Conservation (phyloP, 2,888 invertebrate species). For the Ashinkailepas kermadecensis region DNA sequence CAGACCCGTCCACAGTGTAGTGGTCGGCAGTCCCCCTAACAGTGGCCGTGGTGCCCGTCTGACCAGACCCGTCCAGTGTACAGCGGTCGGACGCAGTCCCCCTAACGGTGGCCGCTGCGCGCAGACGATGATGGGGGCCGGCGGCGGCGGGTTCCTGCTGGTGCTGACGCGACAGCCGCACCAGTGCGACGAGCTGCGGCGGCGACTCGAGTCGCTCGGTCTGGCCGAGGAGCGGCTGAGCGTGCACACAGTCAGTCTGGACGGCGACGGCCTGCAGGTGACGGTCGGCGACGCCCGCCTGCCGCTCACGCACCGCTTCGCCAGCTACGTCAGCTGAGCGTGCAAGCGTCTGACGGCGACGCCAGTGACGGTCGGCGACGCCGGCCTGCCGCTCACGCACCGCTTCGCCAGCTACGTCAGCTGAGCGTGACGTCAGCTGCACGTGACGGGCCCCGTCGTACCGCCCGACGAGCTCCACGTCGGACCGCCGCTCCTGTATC, state of each 20-base stretch:
- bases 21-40: no score
- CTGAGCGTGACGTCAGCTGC: no score
- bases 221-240: constrained; percentile 23
- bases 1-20: no score
- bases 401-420: not conserved
- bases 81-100: not conserved
- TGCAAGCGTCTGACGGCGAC: constrained; percentile 24
- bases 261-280: constrained; percentile 34
- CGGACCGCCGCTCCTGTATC: no score
- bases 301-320: not conserved
- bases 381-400: not conserved
- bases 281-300: constrained; percentile 35
- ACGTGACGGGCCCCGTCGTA: no score
- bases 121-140: constrained; percentile 42
- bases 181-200: not conserved
- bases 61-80: no score
- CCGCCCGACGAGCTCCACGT: no score
- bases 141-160: constrained; percentile 45
- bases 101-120: not conserved
- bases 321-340: not conserved
- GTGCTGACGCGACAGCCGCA: constrained; percentile 38
- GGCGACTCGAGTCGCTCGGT: not conserved
- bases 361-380: constrained; percentile 38
- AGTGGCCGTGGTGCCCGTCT: no score
- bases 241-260: constrained; percentile 28